Base-by-base conservation (phyloP, 30 jellyfish, hydroid and myxozoan genomes). In the Morbakka virulenta region DNA sequence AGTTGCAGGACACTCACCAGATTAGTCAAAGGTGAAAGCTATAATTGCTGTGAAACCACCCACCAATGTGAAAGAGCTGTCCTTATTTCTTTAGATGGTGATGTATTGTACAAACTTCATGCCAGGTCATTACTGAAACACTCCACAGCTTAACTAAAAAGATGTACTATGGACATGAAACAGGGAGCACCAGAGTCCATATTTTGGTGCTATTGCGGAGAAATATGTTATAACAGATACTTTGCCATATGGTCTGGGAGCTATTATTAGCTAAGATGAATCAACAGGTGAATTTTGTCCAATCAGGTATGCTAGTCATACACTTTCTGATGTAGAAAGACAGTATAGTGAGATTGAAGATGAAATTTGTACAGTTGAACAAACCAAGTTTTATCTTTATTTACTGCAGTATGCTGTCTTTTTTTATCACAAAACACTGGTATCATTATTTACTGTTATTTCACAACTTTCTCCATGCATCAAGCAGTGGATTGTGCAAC, bases 1-100 rank as follows among this genome's bases (percentile, higher is more conserved):
- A 2, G 81, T 69, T 31, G 27, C 11, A 17, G 86, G 84, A 20
- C 63, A 62, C 35, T 28, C 87, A 29, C 87, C 88, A 35, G 83
- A 71, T 27, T 36, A 50, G 75, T 49, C 2, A 3, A 71, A 71
- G 32, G 53, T 35, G 21, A 20, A 11, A 71, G 74, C 80, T 22
- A 71, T 71, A 30, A 49, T n/a, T 4, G 49, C 36, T 9, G 12
- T 71, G 2, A 17, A 9, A 28, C 50, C 83, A 35, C 83, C 83
- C n/a, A 71, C 83, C 50, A 71, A 41, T 52, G 21, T 17, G 21
- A 36, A n/a, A 14, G 76, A 35, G 6, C 80, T 71, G 62, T 49
- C 51, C 26, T 41, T 52, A n/a, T 35, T 72, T 52, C 76, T 72
- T 4, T 74, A 51, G 14, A 36, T 35, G 76, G 11, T 67, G 32